Conservation (phyloP, 2,797 vertebrate species). For the Syngnathus rostellatus region DNA sequence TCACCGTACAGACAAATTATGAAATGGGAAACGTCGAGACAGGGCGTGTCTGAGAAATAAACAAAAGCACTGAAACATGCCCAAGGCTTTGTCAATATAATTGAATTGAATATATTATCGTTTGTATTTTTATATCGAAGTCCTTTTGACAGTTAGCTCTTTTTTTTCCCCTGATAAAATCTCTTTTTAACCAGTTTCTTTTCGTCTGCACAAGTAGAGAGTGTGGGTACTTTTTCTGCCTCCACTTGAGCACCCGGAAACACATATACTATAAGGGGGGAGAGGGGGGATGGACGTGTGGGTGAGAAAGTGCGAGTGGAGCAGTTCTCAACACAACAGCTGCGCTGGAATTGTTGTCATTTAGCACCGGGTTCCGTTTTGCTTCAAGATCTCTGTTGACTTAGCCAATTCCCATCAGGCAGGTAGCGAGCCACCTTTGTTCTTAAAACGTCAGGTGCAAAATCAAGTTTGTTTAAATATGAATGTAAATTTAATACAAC, state of each 20-base stretch:
- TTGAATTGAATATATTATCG: no score
- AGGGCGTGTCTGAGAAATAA: no score
- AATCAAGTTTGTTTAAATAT: not conserved
- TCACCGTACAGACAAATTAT: no score
- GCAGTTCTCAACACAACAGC: slow-evolving; percentile 18
- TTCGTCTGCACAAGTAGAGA: not conserved
- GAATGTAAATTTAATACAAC: no score
- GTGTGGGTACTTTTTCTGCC: not conserved
- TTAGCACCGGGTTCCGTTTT: slow-evolving; percentile 1
- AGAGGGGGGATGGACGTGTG: not conserved
- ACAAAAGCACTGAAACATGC: no score
- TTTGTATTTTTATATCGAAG: no score
- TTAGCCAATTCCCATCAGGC: not conserved
- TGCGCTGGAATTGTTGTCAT: slow-evolving; percentile 13
- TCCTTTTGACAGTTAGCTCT: no score
- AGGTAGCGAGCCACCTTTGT: not conserved
- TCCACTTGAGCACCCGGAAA: not conserved
- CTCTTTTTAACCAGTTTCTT: no score
- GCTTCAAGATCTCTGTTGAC: slow-evolving; percentile 9
- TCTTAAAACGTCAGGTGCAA: not conserved
- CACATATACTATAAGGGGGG: not conserved
- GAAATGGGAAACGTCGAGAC: no score
- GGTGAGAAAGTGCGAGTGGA: slow-evolving; percentile 19
- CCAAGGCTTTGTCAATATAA: no score
- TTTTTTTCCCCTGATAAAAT: no score